A percentile compares a stretch with the other conserved stretches of the same genome.
Evolutionary conservation across 2,797 vertebrate genomes (phyloP).

Genomic region (Lacerta agilis): DNA sequence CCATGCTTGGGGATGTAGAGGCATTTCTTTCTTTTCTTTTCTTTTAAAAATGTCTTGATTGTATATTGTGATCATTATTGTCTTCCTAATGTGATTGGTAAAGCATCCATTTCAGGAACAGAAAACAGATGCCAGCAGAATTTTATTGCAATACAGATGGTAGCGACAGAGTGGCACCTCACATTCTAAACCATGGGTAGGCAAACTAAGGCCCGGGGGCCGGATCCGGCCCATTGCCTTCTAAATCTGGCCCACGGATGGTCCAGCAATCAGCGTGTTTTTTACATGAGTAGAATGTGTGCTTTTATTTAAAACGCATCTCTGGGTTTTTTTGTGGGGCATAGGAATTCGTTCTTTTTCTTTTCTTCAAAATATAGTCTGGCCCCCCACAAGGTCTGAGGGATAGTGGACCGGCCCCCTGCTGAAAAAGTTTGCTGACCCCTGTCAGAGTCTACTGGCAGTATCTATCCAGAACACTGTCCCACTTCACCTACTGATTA

Average conservation of each 20-base stretch:
- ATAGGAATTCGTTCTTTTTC: too few relatives aligned
- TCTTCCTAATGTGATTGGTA: constrained; percentile 43
- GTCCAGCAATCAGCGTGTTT: too few relatives aligned
- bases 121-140: constrained; percentile 34
- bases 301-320: too few relatives aligned
- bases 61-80: constrained; percentile 46
- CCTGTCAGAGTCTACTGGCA: constrained; percentile 2
- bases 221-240: too few relatives aligned
- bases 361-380: too few relatives aligned
- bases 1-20: constrained; percentile 29
- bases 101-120: constrained; percentile 32
- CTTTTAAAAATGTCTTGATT: constrained; percentile 12
- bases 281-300: too few relatives aligned
- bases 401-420: too few relatives aligned
- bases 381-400: too few relatives aligned
- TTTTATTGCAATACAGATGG: constrained; percentile 21
- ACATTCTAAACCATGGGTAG: neutral
- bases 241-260: too few relatives aligned
- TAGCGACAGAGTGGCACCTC: neutral
- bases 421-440: too few relatives aligned
- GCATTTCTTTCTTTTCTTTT: constrained; percentile 23
- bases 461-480: neutral
- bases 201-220: too few relatives aligned
- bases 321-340: too few relatives aligned
- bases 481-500: constrained; percentile 20